A percentile compares a stretch with the other conserved stretches of the same genome.
Conservation (phyloP, 2,888 invertebrate species). For the Eupeodes latifasciatus region DNA sequence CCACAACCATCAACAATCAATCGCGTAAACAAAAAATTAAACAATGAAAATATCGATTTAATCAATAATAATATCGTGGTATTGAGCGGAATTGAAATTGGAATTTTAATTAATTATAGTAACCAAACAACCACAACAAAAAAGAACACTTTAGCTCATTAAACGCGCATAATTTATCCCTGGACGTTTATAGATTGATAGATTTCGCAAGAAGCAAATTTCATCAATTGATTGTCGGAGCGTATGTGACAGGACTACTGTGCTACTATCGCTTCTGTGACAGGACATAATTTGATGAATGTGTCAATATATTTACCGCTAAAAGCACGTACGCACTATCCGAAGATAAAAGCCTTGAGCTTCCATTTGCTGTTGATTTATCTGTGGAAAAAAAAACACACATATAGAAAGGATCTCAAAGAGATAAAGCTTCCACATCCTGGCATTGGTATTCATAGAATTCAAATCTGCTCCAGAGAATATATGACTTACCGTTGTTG, state of each 20-base stretch:
- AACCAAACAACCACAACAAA: conserved; percentile 21
- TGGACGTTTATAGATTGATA: conserved; percentile 4
- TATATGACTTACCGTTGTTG: conserved; percentile 63
- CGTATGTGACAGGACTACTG: too few species aligned
- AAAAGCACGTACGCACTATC: conserved; percentile 65
- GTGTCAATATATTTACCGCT: conserved; percentile 35
- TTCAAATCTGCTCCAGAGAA: conserved; percentile 54
- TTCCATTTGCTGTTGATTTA: conserved; percentile 48
- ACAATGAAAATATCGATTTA: conserved; percentile 22
- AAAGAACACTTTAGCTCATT: conserved; percentile 43
- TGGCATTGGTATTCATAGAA: conserved; percentile 54
- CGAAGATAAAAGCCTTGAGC: conserved; percentile 46
- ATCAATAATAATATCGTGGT: conserved; percentile 11
- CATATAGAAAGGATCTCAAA: neutral
- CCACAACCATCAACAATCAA: conserved; percentile 5
- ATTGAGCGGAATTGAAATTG: conserved; percentile 46
- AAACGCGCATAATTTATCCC: conserved; percentile 23
- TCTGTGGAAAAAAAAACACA: conserved; percentile 34
- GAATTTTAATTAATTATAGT: conserved; percentile 63
- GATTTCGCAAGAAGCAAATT: neutral
- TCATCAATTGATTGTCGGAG: neutral
- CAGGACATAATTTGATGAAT: neutral
- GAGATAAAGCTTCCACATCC: neutral
- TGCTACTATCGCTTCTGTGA: too few species aligned
- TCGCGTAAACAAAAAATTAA: conserved; percentile 6